A percentile compares a stretch with the other conserved stretches of the same genome.
Evolutionary conservation across 2,113 vertebrate genomes (phyloP).

Genomic region (Phaethon lepturus): DNA sequence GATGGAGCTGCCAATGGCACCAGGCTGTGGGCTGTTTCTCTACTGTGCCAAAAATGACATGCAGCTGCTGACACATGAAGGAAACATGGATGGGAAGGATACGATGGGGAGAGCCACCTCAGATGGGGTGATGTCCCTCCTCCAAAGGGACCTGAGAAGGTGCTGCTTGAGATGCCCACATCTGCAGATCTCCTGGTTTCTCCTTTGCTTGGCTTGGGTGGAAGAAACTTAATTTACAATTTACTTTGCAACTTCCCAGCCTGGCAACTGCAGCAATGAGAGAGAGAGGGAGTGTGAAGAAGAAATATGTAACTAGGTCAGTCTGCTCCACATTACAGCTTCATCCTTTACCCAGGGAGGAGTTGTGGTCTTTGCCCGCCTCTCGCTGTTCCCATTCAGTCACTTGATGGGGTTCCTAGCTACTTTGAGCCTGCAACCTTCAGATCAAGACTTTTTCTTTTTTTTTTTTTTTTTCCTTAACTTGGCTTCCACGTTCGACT

Average conservation of each 20-base stretch:
- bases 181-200: not conserved
- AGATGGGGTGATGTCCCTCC: not conserved
- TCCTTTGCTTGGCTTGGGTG: not conserved
- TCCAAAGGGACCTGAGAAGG: not conserved
- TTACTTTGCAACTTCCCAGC: conserved; percentile 5
- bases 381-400: conserved; percentile 56
- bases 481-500: conserved; percentile 40
- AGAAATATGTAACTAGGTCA: conserved; percentile 71
- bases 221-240: conserved; percentile 43
- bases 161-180: not conserved
- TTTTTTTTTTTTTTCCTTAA: not conserved
- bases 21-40: not conserved
- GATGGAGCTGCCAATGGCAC: not conserved
- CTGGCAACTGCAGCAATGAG: not conserved
- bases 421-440: conserved; percentile 55
- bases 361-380: conserved; percentile 57
- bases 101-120: not conserved
- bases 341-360: conserved; percentile 51
- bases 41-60: not conserved
- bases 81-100: not conserved
- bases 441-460: conserved; percentile 55
- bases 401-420: conserved; percentile 65
- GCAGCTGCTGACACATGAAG: rapidly evolving
- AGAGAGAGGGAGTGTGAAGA: not conserved
- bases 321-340: conserved; percentile 26